Evolutionary conservation across 1,140 invertebrate genomes (phyloP), one percentile per base, ranked within the genome.

Genomic region (Drosophila lowei): DNA sequence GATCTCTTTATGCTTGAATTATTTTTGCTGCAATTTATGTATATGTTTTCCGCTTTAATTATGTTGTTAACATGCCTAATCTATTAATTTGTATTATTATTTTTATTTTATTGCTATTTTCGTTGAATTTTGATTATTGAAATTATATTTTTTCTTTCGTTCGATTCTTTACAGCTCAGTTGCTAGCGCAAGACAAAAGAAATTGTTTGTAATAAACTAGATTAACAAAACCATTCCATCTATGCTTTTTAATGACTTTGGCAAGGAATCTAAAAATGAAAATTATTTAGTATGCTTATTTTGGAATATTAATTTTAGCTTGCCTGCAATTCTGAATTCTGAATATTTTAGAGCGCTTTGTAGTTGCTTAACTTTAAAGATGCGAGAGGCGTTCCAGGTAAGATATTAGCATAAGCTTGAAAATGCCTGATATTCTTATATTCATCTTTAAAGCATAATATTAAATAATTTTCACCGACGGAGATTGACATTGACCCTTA

Each of bases 1-100:
- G 81, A 85, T 85, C 81, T 85, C 81, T 77, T 86, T 64, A 86
- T 81, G 77, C 80, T 85, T 86, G 79, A 83, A 68, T 85, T 80
- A 80, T 56, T 85, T 74, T 74, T 60, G 61, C 73, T 81, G 81
- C 68, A 88, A 75, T 86, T 78, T 58, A 70, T 72, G 62, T 86
- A 72, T 58, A 70, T 72, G 59, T 75, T 77, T 77, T 54, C 58
- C 52, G 55, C 71, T 78, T 75, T 83, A 83, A 88, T 88, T 71
- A 71, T 70, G 70, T 73, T 86, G 68, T 81, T 70, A 79, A 79
- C 72, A 76, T 67, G 72, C 63, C 59, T 84, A 77, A 66, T 86
- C 58, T 53, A 73, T 68, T 78, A 64, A 63, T 67, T 75, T 54
- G 30, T 74, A 58, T 61, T 77, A 70, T 64, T 77, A 77, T 80